These are phyloP conservation scores for Ashinkailepas kermadecensis DNA, from an alignment of 2,888 invertebrate species.

Conservation along the genomic window DNA sequence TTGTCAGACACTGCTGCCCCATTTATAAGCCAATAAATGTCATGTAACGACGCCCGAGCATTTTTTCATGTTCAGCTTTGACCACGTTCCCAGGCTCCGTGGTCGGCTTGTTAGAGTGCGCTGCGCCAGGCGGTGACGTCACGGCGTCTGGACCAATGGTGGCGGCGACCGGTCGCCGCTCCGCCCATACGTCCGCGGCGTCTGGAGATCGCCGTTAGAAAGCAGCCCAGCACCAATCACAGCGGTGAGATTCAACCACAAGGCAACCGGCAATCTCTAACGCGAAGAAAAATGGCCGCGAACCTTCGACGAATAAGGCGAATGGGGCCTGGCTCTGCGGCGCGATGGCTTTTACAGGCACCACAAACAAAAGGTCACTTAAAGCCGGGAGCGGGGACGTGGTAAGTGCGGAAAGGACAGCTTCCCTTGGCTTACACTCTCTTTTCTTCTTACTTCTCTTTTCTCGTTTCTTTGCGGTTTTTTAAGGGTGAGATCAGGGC, in stretches of 20 bases:
- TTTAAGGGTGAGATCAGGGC: neutral
- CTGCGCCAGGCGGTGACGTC: neutral
- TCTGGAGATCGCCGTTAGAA: neutral
- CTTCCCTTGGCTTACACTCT: neutral
- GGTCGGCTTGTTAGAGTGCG: neutral
- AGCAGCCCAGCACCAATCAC: slow-evolving; percentile 7
- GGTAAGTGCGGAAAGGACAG: neutral
- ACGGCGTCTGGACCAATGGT: neutral
- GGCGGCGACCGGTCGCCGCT: neutral
- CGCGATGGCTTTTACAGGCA: neutral
- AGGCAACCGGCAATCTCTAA: neutral
- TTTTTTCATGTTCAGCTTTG: neutral
- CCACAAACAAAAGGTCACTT: neutral
- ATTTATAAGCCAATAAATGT: neutral
- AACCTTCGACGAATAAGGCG: neutral
- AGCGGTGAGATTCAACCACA: neutral
- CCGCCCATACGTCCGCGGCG: neutral
- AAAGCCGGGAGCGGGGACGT: neutral
- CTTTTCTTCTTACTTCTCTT: neutral
- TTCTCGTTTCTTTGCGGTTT: neutral
- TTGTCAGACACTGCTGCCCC: neutral
- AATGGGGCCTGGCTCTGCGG: neutral
- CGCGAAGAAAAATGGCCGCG: neutral
- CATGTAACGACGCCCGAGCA: neutral
- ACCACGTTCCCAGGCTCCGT: slow-evolving; percentile 4